A percentile compares a stretch with the other conserved stretches of the same genome.
Conservation (phyloP, 2,888 invertebrate species). For the Xylocampa areola region DNA sequence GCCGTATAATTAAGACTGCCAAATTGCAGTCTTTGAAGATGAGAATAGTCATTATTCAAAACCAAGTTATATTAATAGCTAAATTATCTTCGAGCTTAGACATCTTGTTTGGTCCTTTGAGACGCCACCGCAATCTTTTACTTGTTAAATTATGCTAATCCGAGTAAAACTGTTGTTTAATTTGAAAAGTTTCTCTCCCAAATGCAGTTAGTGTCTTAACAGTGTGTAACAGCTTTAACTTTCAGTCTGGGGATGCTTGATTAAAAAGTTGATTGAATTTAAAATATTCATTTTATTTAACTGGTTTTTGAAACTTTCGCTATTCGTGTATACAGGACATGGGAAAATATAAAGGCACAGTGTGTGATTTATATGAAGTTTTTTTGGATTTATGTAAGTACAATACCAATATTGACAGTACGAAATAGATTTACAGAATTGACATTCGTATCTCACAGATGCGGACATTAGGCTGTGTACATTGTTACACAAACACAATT, state of each 20-base stretch:
- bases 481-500: no score
- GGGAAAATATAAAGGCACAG: no score
- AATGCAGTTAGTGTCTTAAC: conserved; percentile 21
- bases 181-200: conserved; percentile 33
- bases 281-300: conserved; percentile 18
- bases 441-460: not conserved
- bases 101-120: not conserved
- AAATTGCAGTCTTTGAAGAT: no score
- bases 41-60: no score
- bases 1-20: no score
- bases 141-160: conserved; percentile 10
- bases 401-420: not conserved
- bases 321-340: no score
- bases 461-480: no score
- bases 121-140: not conserved
- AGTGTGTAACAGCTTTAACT: conserved; percentile 22
- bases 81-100: not conserved
- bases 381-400: conserved; percentile 2
- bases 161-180: conserved; percentile 20
- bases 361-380: not conserved
- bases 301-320: no score
- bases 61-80: no score
- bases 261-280: conserved; percentile 13
- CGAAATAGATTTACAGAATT: conserved; percentile 1
- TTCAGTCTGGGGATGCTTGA: conserved; percentile 16